phyloP scores from a whole-genome alignment of 92 coral and sea anemone genomes.

The Desmophyllum pertusum region DNA sequence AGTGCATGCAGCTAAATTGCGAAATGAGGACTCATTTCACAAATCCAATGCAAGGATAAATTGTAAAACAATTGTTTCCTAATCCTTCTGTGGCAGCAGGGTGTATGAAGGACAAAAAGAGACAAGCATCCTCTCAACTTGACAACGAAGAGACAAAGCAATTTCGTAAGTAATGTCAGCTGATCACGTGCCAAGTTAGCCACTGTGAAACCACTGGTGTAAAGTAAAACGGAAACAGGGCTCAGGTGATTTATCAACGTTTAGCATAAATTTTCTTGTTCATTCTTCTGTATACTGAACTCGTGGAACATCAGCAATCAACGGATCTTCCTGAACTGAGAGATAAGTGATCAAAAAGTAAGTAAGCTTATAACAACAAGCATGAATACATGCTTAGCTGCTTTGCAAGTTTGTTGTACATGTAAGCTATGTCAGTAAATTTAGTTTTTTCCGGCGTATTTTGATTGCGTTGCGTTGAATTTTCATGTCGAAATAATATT shows the following conservation, averaged over 20 bases:
- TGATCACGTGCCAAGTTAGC: conserved; percentile 3
- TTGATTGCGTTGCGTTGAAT: neutral
- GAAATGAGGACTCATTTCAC: neutral
- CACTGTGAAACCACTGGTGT: conserved; percentile 18
- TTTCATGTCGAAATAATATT: neutral
- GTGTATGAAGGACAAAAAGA: neutral
- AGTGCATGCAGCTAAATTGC: no score
- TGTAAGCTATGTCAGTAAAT: neutral
- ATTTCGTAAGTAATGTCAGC: neutral
- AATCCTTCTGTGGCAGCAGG: neutral
- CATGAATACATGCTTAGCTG: neutral
- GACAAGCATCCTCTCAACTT: neutral
- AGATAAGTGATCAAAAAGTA: conserved; percentile 3
- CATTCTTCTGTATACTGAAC: neutral
- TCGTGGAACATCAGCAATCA: neutral
- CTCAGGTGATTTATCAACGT: conserved; percentile 13
- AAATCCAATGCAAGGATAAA: neutral
- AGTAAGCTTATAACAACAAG: neutral
- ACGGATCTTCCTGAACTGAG: neutral
- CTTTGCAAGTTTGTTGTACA: neutral
- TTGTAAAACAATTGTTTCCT: neutral
- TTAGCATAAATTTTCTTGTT: neutral
- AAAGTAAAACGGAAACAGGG: neutral
- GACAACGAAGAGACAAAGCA: neutral
- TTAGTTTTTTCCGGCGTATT: neutral